A percentile compares a stretch with the other conserved stretches of the same genome.
phyloP scores from a whole-genome alignment of 1,140 invertebrate species.

The Medauroidea extradentata region DNA sequence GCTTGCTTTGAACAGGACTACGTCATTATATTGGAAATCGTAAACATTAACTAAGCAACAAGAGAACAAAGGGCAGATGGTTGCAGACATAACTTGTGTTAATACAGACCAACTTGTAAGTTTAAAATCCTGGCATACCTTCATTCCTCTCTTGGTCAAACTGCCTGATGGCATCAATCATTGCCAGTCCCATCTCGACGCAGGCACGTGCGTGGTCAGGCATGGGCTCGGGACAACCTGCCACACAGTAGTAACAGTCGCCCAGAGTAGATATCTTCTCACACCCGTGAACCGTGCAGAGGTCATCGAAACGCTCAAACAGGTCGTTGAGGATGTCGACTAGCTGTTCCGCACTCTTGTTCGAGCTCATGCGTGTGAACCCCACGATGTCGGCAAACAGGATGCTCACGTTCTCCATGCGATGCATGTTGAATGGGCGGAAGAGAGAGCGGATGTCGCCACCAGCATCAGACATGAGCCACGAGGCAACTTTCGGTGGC shows the following conservation, averaged over 20 bases:
- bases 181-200: slow-evolving; percentile 80
- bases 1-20: too few species aligned
- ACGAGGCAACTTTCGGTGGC: slow-evolving; percentile 86
- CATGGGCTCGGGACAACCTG: slow-evolving; percentile 83
- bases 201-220: slow-evolving; percentile 85
- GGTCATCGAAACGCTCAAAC: slow-evolving; percentile 91
- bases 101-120: too few species aligned
- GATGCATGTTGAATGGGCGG: slow-evolving; percentile 91
- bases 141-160: slow-evolving; percentile 82
- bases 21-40: too few species aligned
- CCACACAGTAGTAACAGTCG: slow-evolving; percentile 94
- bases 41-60: too few species aligned
- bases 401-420: slow-evolving; percentile 93
- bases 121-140: too few species aligned
- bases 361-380: slow-evolving; percentile 96
- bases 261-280: slow-evolving; percentile 93
- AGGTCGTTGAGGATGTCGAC: slow-evolving; percentile 90
- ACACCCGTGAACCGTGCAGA: slow-evolving; percentile 78
- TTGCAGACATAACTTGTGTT: too few species aligned
- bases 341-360: slow-evolving; percentile 85
- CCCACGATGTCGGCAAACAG: slow-evolving; percentile 98
- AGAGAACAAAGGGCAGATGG: too few species aligned
- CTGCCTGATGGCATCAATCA: slow-evolving; percentile 83
- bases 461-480: slow-evolving; percentile 70
- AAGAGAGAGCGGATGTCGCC: slow-evolving; percentile 77